Evolutionary conservation across 2,113 vertebrate genomes (phyloP).

Genomic region (Tragelaphus scriptus): DNA sequence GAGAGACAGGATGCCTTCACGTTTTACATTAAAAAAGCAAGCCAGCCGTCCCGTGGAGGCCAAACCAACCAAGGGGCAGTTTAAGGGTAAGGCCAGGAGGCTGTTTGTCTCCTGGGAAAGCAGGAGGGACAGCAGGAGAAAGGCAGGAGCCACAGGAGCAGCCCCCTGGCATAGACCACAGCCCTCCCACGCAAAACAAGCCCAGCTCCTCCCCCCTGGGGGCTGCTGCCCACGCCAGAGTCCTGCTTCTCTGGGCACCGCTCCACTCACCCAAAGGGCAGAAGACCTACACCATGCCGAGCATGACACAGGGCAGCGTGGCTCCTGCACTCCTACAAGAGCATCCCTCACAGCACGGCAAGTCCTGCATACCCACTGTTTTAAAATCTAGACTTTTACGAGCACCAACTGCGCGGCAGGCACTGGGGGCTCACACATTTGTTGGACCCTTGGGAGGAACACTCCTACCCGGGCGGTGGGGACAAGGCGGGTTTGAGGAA

Average conservation of each 20-base stretch:
- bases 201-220: not conserved
- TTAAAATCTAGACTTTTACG: not conserved
- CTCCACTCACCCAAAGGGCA: not conserved
- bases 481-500: not conserved
- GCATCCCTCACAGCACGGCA: accelerated
- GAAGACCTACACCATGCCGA: not conserved
- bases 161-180: not conserved
- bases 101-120: not conserved
- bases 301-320: accelerated
- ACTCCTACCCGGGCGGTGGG: not conserved
- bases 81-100: not conserved
- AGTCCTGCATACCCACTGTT: not conserved
- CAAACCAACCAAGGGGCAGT: not conserved
- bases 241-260: not conserved
- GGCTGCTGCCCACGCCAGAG: not conserved
- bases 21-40: not conserved
- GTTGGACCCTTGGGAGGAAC: not conserved
- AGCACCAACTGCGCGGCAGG: not conserved
- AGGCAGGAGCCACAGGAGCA: not conserved
- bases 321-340: not conserved
- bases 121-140: not conserved
- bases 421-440: not conserved
- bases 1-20: not conserved
- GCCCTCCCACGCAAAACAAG: not conserved
- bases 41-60: not conserved